Evolutionary conservation across 1,140 invertebrate genomes (phyloP), one percentile per base, ranked within the genome.

Genomic region (Berghia stephanieae): DNA sequence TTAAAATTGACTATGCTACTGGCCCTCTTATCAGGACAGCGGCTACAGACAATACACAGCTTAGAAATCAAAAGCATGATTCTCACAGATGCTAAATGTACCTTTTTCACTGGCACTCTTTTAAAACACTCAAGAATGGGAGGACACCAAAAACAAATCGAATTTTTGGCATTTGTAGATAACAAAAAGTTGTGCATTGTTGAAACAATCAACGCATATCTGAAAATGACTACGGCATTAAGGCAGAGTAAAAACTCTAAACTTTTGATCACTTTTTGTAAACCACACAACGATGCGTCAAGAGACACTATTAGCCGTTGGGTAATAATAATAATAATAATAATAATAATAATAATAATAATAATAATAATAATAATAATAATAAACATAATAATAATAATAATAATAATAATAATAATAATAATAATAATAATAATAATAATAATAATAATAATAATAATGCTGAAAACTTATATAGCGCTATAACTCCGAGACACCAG

Each of bases 11-110:
- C 43, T 31, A 75, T 80, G 63, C 69, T 80, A 40, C 57, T 78
- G 24, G 10, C 71, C 4, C 36, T 80, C n/a, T 34, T 78, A 5
- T 44, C 79, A 71, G 79, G 70, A 5, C 79, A 80, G n/a, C 67
- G 79, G 57, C 42, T 44, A 34, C 75, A 78, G 44, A 78, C 57
- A 31, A 16, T 68, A 42, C 76, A 80, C 5, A n/a, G n/a, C n/a
- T 60, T 31, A 27, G 5, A 6, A 60, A 4, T 60, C 24, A 31
- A 6, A 21, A 21, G 34, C 34, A 31, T 60, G n/a, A 60, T 27
- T 8, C 21, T 60, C n/a, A 6, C 24, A 8, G 55, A 4, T 5
- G 55, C 24, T 21, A 60, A 60, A 21, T 60, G 55, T 31, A 31
- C 34, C 21, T 27, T 60, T 60, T n/a, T 60, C n/a, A 27, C 24